Percentiles rank a stretch among this genome's conserved stretches.
Conservation (phyloP, 37 sponge, comb jelly and placozoan genomes). For the Bolinopsis microptera region DNA sequence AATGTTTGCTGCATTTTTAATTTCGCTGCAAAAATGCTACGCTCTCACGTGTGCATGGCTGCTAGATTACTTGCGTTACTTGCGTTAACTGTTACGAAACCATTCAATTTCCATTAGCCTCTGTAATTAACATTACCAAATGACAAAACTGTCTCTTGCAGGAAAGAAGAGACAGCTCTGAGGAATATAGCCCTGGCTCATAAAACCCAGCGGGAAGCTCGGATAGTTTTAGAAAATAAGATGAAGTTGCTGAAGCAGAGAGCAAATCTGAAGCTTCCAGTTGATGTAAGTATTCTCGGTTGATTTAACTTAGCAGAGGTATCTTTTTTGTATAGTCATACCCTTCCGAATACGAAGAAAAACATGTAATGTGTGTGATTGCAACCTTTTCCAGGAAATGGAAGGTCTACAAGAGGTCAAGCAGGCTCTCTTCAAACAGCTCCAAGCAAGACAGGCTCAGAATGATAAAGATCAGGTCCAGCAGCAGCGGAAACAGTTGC, state of each 20-base stretch:
- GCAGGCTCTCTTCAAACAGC: neutral
- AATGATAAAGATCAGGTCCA: neutral
- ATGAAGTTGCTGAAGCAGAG: neutral
- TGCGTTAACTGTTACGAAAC: no score
- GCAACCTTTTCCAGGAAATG: slow-evolving; percentile 11
- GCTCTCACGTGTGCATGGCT: no score
- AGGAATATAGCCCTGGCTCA: neutral
- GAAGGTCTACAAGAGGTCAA: neutral
- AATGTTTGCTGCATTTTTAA: no score
- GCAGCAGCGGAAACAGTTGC: neutral
- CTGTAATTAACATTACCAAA: no score
- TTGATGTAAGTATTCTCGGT: neutral
- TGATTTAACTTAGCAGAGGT: no score
- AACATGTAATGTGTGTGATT: no score
- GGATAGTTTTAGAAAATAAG: neutral
- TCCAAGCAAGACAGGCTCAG: neutral
- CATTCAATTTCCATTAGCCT: no score
- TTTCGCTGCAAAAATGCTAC: no score
- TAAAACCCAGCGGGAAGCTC: neutral
- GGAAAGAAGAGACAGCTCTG: slow-evolving; percentile 25
- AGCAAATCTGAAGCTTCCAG: neutral
- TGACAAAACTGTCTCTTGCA: no score
- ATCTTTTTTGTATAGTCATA: no score
- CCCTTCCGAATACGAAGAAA: no score
- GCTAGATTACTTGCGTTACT: no score